Percentiles rank a stretch among this genome's conserved stretches.
Conservation (phyloP, 2,888 invertebrate species). For the Drepana falcataria region DNA sequence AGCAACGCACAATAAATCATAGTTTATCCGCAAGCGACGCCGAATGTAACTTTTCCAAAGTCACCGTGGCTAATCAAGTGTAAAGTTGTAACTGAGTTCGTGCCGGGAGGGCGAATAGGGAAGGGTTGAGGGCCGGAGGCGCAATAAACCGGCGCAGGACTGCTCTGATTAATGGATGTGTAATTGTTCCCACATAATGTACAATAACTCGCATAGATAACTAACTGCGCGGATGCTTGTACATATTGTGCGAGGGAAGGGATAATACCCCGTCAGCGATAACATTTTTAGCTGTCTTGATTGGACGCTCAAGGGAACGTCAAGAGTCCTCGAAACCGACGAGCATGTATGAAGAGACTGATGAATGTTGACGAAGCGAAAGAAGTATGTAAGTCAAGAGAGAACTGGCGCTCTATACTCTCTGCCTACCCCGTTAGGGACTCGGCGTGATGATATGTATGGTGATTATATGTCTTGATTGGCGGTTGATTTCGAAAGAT, state of each 20-base stretch:
- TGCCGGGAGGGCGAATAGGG: conserved; percentile 44
- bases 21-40: conserved; percentile 31
- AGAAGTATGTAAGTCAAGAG: too few relatives aligned
- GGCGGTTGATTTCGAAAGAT: too few relatives aligned
- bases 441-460: too few relatives aligned
- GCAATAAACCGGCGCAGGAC: conserved; percentile 60
- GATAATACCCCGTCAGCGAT: too few relatives aligned
- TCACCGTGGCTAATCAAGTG: conserved; percentile 62
- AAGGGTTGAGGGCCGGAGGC: conserved; percentile 61
- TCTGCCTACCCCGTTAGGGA: too few relatives aligned
- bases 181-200: conserved; percentile 73
- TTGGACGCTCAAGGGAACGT: too few relatives aligned
- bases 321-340: too few relatives aligned
- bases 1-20: conserved; percentile 29
- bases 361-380: too few relatives aligned
- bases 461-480: too few relatives aligned
- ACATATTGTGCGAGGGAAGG: conserved; percentile 6
- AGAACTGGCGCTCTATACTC: too few relatives aligned
- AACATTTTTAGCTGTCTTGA: too few relatives aligned
- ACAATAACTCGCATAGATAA: conserved; percentile 57
- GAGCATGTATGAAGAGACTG: too few relatives aligned
- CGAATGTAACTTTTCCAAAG: conserved; percentile 37
- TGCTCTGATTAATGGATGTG: conserved; percentile 65
- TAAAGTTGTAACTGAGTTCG: conserved; percentile 42
- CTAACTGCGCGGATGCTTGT: conserved; percentile 22